Evolutionary conservation across 2,888 invertebrate genomes (phyloP).

Genomic region (Drosophila kokeensis): DNA sequence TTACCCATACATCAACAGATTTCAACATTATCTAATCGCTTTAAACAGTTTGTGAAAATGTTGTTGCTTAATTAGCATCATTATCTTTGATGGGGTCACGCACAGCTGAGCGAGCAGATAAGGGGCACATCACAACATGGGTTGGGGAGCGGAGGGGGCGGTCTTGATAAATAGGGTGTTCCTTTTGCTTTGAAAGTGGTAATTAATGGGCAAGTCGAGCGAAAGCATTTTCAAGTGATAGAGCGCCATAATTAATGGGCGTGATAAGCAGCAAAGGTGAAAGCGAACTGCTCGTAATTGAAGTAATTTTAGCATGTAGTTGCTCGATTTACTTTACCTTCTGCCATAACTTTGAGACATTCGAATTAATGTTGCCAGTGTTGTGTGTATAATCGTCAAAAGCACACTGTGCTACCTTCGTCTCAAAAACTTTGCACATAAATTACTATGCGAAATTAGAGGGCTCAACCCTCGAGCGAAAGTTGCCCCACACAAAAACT

Average conservation of each 20-base stretch:
- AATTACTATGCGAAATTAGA: slow-evolving; percentile 71
- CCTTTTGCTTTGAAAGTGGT: slow-evolving; percentile 44
- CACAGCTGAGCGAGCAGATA: slow-evolving; percentile 45
- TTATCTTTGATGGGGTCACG: slow-evolving; percentile 74
- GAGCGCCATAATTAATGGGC: slow-evolving; percentile 46
- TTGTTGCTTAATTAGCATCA: slow-evolving; percentile 76
- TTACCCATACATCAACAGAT: slow-evolving; percentile 29
- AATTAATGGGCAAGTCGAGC: slow-evolving; percentile 66
- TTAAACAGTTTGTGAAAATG: slow-evolving; percentile 65
- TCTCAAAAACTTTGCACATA: slow-evolving; percentile 65
- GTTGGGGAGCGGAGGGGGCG: neutral
- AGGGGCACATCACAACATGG: slow-evolving; percentile 1
- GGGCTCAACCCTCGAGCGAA: slow-evolving; percentile 22
- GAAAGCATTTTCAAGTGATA: slow-evolving; percentile 49
- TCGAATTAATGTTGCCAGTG: slow-evolving; percentile 42
- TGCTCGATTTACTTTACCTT: neutral
- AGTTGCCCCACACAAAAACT: slow-evolving; percentile 12
- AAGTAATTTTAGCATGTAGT: slow-evolving; percentile 16
- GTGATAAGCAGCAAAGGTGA: slow-evolving; percentile 31
- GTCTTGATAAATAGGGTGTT: slow-evolving; percentile 60
- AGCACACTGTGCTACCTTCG: slow-evolving; percentile 44
- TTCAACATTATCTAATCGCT: slow-evolving; percentile 68
- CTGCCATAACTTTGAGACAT: slow-evolving; percentile 2
- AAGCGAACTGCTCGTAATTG: slow-evolving; percentile 25
- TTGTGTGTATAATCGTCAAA: slow-evolving; percentile 66